phyloP scores from a whole-genome alignment of 2,888 invertebrate species.

The Dichetophora obliterata region DNA sequence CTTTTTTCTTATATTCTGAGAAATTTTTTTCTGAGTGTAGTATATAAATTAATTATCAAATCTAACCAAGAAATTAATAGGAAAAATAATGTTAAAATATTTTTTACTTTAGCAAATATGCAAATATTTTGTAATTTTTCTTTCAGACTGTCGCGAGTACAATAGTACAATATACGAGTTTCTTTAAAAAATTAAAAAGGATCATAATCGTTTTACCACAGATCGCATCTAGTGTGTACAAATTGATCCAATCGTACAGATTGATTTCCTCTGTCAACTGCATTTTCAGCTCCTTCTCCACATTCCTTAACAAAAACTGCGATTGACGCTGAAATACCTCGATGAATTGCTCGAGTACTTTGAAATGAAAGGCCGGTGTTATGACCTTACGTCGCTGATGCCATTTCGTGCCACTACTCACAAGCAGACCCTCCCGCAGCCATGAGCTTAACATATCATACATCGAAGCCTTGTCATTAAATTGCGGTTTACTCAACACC shows the following conservation, averaged over 20 bases:
- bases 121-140: too few species aligned
- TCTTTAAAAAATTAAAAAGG: too few species aligned
- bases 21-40: too few species aligned
- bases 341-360: constrained; percentile 81
- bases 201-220: constrained; percentile 70
- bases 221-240: constrained; percentile 75
- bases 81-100: too few species aligned
- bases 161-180: too few species aligned
- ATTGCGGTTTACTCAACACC: constrained; percentile 62
- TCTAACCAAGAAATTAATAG: too few species aligned
- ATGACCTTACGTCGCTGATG: constrained; percentile 77
- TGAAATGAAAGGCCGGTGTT: constrained; percentile 86
- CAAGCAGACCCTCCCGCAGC: constrained; percentile 73
- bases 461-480: constrained; percentile 72
- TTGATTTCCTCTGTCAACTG: constrained; percentile 73
- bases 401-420: constrained; percentile 69
- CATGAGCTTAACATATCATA: constrained; percentile 71
- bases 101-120: too few species aligned
- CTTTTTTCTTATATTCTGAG: too few species aligned
- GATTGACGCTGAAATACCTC: constrained; percentile 78
- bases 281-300: constrained; percentile 71
- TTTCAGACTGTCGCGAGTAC: too few species aligned
- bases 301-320: constrained; percentile 72
- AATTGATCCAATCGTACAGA: constrained; percentile 75
- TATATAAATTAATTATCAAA: too few species aligned